Base-by-base conservation (phyloP, 2,113 vertebrate genomes). In the Mustelus asterias region DNA sequence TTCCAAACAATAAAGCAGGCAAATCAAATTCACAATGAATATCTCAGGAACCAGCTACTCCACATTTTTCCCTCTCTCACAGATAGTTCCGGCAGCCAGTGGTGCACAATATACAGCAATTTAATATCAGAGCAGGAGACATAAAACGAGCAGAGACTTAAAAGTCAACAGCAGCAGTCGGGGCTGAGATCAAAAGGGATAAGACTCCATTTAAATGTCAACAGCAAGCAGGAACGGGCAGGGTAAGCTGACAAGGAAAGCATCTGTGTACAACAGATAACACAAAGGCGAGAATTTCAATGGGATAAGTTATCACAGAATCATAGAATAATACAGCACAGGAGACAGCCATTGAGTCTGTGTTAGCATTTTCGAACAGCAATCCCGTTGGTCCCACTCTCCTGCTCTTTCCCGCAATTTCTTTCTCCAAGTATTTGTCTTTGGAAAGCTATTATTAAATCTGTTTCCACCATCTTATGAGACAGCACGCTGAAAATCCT, bases 261-360 rank as follows among this genome's bases (percentile, higher is more conserved):
- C 26, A 58, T 90, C 54, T 20, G 26, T n/a, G 33, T 13, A n/a
- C 58, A 88, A 63, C 60, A n/a, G 60, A 18, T 80, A 58, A 33
- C 14, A 63, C 89, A 92, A 92, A 90, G 88, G 88, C 29, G 63
- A 90, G 3, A 29, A 63, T 90, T 90, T 90, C 54, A 89, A 80
- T n/a, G n/a, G 13, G 76, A 37, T 80, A 13, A n/a, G n/a, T 37
- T 37, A 37, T 37, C 48, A 63, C 26, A 33, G 88, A 90, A 58
- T 63, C 83, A 60, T 37, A 37, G n/a, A 83, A 6, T 83, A 83
- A 37, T 37, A 83, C 37, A 41, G 78, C n/a, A 83, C 78, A 83
- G 78, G n/a, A 83, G n/a, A 16, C 78, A 76, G 72, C n/a, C 78
- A 78, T n/a, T 2, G 29, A 37, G 78, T 37, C n/a, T 83, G 3